Percentiles rank a stretch among this genome's conserved stretches.
These are phyloP conservation scores for Temnothorax curvispinosus DNA, from an alignment of 1,140 invertebrate species.

Conservation along the genomic window DNA sequence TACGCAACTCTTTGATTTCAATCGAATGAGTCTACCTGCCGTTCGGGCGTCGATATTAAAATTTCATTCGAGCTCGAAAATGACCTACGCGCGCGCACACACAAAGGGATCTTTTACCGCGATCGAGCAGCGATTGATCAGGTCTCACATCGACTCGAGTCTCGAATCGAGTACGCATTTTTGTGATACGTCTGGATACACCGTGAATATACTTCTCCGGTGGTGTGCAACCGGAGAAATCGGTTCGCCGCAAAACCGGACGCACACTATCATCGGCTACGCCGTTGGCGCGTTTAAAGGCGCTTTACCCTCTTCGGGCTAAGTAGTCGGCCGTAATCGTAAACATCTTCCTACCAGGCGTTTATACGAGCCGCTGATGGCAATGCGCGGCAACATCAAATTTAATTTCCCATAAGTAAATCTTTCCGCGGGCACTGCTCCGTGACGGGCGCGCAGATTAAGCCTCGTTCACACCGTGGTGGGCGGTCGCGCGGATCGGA, in stretches of 20 bases:
- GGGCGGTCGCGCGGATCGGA: constrained; percentile 54
- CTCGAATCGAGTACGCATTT: constrained; percentile 59
- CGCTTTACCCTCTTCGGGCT: constrained; percentile 72
- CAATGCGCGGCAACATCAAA: constrained; percentile 79
- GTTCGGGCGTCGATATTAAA: constrained; percentile 20
- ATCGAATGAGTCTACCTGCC: neutral
- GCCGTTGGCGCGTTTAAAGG: constrained; percentile 72
- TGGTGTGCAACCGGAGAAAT: constrained; percentile 44
- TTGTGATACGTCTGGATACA: constrained; percentile 53
- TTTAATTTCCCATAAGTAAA: constrained; percentile 84
- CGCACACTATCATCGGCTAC: constrained; percentile 75
- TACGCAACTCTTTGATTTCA: neutral
- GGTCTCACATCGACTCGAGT: neutral
- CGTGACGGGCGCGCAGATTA: constrained; percentile 70
- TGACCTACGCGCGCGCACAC: neutral
- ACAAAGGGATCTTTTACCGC: constrained; percentile 64
- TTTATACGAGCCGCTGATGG: constrained; percentile 83
- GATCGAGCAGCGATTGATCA: constrained; percentile 26
- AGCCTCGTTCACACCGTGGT: constrained; percentile 73
- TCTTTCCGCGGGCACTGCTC: constrained; percentile 76
- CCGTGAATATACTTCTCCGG: neutral
- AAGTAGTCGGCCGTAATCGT: constrained; percentile 81
- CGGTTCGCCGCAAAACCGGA: constrained; percentile 75
- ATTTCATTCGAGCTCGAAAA: constrained; percentile 13
- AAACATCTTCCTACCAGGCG: constrained; percentile 81